These are phyloP conservation scores for Mungos mungo DNA, from an alignment of 2,113 vertebrate genomes.

Conservation along the genomic window DNA sequence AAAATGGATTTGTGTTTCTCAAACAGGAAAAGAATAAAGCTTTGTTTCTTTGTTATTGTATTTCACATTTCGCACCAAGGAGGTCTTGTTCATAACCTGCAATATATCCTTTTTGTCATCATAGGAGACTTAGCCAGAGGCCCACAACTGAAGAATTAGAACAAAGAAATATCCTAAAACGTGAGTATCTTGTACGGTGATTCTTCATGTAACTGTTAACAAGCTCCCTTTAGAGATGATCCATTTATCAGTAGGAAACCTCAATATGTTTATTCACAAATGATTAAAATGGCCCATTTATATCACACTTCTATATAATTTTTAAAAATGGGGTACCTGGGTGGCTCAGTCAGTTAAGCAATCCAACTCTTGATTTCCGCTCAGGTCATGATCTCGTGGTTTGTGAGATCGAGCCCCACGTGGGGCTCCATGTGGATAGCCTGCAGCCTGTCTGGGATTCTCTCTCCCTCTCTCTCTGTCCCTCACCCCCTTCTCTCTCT, in stretches of 20 bases:
- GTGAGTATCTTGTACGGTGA: constrained; percentile 86
- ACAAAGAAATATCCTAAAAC: constrained; percentile 98
- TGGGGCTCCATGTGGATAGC: too few species aligned
- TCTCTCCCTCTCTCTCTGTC: too few species aligned
- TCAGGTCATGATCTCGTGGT: too few species aligned
- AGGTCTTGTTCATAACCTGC: constrained; percentile 60
- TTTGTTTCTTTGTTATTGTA: not conserved
- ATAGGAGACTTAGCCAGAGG: constrained; percentile 96
- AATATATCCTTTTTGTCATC: constrained; percentile 66
- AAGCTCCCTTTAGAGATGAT: not conserved
- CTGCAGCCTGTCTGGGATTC: too few species aligned
- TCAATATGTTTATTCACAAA: not conserved
- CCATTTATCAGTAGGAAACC: not conserved
- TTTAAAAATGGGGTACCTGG: too few species aligned
- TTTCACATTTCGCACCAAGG: not conserved
- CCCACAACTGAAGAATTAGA: constrained; percentile 97
- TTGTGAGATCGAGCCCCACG: too few species aligned
- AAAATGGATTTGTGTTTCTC: constrained; percentile 34
- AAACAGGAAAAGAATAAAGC: not conserved
- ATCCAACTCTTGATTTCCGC: too few species aligned
- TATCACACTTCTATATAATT: not conserved
- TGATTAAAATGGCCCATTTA: not conserved
- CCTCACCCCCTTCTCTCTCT: too few species aligned
- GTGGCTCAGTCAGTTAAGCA: too few species aligned
- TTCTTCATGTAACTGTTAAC: not conserved